Percentiles rank a stretch among this genome's conserved stretches.
phyloP scores from a whole-genome alignment of 2,888 invertebrate genomes.

The Lepidochrysops patricia region DNA sequence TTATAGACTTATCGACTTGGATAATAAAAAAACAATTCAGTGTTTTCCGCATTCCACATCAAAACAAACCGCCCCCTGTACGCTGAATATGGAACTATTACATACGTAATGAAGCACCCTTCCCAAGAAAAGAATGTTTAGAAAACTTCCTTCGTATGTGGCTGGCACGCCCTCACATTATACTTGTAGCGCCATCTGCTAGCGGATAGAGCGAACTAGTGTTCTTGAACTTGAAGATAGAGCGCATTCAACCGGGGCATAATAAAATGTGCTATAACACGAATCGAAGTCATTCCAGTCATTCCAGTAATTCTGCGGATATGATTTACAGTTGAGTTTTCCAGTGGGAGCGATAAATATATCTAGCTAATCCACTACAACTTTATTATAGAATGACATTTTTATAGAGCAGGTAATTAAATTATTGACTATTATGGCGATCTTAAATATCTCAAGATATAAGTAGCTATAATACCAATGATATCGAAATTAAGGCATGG shows the following conservation, averaged over 20 bases:
- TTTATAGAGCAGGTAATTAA: no score
- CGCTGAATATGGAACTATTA: conserved; percentile 53
- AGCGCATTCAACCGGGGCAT: not conserved
- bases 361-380: no score
- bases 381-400: no score
- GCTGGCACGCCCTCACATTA: conserved; percentile 10
- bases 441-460: no score
- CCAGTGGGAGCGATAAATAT: no score
- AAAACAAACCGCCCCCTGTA: conserved; percentile 56
- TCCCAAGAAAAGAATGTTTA: conserved; percentile 46
- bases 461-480: no score
- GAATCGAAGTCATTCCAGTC: not conserved
- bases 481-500: no score
- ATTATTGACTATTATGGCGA: no score
- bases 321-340: no score
- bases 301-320: not conserved
- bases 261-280: not conserved
- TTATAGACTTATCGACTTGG: no score
- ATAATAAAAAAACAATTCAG: not conserved
- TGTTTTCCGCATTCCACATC: not conserved
- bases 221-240: conserved; percentile 5
- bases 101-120: conserved; percentile 45
- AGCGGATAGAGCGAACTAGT: conserved; percentile 40
- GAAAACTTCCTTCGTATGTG: conserved; percentile 50
- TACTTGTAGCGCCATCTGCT: conserved; percentile 50